Evolutionary conservation across 1,140 invertebrate species (phyloP), one percentile per base, ranked within the genome.

Genomic region (Galendromus occidentalis): DNA sequence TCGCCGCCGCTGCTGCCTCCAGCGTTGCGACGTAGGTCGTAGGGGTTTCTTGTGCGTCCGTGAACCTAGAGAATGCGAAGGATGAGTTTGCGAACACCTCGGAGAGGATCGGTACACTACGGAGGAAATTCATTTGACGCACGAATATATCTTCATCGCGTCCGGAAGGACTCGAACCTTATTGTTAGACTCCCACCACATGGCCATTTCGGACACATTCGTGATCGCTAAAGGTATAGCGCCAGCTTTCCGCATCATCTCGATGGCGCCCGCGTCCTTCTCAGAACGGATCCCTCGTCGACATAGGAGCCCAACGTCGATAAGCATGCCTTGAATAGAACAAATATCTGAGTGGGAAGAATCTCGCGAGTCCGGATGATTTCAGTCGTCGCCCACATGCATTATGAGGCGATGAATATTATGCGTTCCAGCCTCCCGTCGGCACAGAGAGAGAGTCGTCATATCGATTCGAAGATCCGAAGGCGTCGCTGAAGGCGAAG

Each of bases 131-230:
- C 42, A 44, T 44, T 12, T 12, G n/a, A 44, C 42, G 42, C 12
- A 44, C 42, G 42, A 44, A 44, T 18, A 12, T 12, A 5, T 20
- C 45, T 20, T 47, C 14, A 5, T 14, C 45, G 4, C 28, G 14
- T 28, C 18, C 28, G 18, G 5, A 5, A 47, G 74, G 0, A 89
- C 93, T 72, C 91, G 86, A 7, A 96, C 78, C 20, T 81, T 83
- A 74, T 97, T 97, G 64, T 82, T 82, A 5, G 86, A 86, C 75
- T 96, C 92, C 84, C 87, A 92, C 75, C 85, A 82, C 25, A 84
- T 73, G 69, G 84, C 85, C 69, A 88, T 82, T 29, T 95, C 93
- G 73, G 87, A 89, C 44, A 93, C 75, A 77, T 88, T 89, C 1
- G 88, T 89, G 0, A 88, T 81, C 44, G 84, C 79, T 0, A 91